Base-by-base conservation (phyloP, 2,888 invertebrate genomes). In the Amphiduros pacificus region DNA sequence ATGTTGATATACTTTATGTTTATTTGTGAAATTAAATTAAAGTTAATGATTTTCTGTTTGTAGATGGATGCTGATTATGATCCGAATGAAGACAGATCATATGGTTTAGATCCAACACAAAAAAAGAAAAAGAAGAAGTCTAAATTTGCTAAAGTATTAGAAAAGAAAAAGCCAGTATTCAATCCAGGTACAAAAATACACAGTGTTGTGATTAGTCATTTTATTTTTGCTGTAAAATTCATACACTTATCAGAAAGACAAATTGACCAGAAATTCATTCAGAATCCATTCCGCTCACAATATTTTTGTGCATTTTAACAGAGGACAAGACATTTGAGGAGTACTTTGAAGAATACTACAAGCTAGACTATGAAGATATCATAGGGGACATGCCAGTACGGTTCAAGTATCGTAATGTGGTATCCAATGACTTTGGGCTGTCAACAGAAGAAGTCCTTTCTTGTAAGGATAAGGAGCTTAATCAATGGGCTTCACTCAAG, bases 321-420 rank as follows among this genome's bases (percentile, higher is more conserved):
- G 81, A 69, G 36, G 79, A 88, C 62, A 87, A 90, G 65, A 89
- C 89, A 0, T 95, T 93, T 81, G 88, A 90, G 32, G 87, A 94
- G 72, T 95, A 95, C 77, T 88, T 95, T 78, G 93, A 97, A 74
- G 95, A 97, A 81, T 97, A 96, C 81, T 97, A 97, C 78, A 89
- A 91, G 74, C 85, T 97, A 78, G 94, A 97, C 82, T 98, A 92
- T 80, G 98, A 98, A 78, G 98, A 99, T 82, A 88, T 97, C 55
- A 90, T 98, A 54, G 96, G 80, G 0, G 94, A 96, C 77, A 82
- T 91, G 71, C 94, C 94, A 0, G 95, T 94, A 64, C 86, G 83
- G 44, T 99, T 96, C 83, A 94, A 93, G 77, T 99, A 99, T 78
- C 87, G 94, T 29, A 87, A 92, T 79, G 94, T 84, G 17, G 66